Evolutionary conservation across 2,797 vertebrate species (phyloP).

Genomic region (Karalla daura): DNA sequence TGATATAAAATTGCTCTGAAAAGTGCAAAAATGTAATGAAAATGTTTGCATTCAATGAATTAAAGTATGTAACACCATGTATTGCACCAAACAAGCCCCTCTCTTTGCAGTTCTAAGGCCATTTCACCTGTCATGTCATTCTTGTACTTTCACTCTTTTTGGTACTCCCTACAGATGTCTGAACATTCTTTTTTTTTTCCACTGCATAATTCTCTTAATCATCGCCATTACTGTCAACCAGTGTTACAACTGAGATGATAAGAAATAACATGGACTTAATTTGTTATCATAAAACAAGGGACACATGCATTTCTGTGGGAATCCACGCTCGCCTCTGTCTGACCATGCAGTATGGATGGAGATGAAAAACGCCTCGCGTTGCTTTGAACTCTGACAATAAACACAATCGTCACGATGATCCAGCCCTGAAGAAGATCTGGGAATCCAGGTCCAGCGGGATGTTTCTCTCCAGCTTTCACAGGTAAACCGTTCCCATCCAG

Average conservation of each 20-base stretch:
- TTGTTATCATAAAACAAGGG: conserved; percentile 46
- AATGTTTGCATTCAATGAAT: conserved; percentile 51
- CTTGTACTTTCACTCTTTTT: conserved; percentile 22
- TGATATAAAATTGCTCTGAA: conserved; percentile 56
- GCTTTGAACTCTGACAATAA: conserved; percentile 18
- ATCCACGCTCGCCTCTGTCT: conserved; percentile 22
- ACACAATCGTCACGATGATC: conserved; percentile 50
- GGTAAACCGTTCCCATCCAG: conserved; percentile 35
- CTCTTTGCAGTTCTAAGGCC: conserved; percentile 64
- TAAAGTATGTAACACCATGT: conserved; percentile 33
- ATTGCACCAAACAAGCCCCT: conserved; percentile 47
- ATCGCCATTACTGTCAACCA: conserved; percentile 23
- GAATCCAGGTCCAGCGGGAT: conserved; percentile 30
- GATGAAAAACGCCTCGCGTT: conserved; percentile 39
- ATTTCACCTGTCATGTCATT: conserved; percentile 52
- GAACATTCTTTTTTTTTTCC: conserved; percentile 58
- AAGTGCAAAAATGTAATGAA: conserved; percentile 63
- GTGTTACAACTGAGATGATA: conserved; percentile 22
- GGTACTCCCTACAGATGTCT: conserved; percentile 13
- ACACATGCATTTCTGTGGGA: conserved; percentile 63
- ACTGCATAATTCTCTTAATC: conserved; percentile 13
- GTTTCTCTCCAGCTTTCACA: conserved; percentile 32
- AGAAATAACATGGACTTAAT: conserved; percentile 32
- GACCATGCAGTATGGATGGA: conserved; percentile 46
- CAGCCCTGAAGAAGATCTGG: conserved; percentile 51